Percentiles rank a stretch among this genome's conserved stretches.
These are phyloP conservation scores for Chrysogorgia sp. DNA, from an alignment of 92 coral and sea anemone species.

Conservation along the genomic window DNA sequence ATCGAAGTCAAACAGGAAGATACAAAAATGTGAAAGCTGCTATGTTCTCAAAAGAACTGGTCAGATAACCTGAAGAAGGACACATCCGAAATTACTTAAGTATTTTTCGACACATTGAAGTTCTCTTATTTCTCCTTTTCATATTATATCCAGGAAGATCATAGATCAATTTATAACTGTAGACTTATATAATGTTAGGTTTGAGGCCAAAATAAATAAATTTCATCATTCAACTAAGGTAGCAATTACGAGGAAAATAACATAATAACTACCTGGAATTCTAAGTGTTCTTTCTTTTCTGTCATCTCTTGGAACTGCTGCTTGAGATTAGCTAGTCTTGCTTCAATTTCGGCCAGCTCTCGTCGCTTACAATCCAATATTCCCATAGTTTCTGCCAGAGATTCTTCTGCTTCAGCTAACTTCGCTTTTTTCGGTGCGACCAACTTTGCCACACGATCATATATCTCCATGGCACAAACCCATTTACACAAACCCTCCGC, in stretches of 20 bases:
- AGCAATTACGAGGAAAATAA: not conserved
- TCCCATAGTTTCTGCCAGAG: slow-evolving; percentile 91
- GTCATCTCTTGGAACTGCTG: slow-evolving; percentile 93
- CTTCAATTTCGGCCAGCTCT: slow-evolving; percentile 95
- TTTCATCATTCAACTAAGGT: no score
- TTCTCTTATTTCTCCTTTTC: no score
- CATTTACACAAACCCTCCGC: slow-evolving; percentile 99
- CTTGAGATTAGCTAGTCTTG: slow-evolving; percentile 89
- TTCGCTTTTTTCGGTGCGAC: slow-evolving; percentile 97
- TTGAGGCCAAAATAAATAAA: no score
- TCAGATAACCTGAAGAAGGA: no score
- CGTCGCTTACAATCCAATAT: slow-evolving; percentile 86
- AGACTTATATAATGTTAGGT: no score
- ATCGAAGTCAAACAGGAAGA: no score
- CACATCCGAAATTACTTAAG: no score
- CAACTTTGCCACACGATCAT: slow-evolving; percentile 98
- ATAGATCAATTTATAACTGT: no score
- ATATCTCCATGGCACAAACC: slow-evolving; percentile 96
- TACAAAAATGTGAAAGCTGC: no score
- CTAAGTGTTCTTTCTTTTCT: slow-evolving; percentile 91
- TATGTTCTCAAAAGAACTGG: no score
- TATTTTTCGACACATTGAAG: no score
- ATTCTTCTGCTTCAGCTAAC: slow-evolving; percentile 91
- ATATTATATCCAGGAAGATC: no score
- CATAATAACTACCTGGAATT: slow-evolving; percentile 76